Conservation (phyloP, 1,140 invertebrate genomes). For the Eubasilissa regina region DNA sequence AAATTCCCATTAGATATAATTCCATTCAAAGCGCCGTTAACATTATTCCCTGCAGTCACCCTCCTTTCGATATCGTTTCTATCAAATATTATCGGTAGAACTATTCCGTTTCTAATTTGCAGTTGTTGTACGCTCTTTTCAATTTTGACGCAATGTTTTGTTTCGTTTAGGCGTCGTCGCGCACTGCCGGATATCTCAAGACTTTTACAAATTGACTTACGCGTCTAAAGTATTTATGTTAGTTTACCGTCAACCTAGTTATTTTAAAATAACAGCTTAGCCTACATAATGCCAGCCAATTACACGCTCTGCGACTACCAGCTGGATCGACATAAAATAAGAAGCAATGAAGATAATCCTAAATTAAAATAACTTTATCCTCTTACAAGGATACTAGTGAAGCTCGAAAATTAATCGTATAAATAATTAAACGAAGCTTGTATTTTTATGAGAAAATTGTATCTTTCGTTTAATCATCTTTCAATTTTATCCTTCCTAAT, state of each 20-base stretch:
- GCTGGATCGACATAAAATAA: slow-evolving; percentile 32
- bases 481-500: too few relatives aligned
- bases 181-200: slow-evolving; percentile 20
- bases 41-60: too few relatives aligned
- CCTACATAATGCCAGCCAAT: slow-evolving; percentile 33
- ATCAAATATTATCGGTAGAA: too few relatives aligned
- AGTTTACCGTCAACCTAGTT: slow-evolving; percentile 35
- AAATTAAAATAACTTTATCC: slow-evolving; percentile 28
- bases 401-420: slow-evolving; percentile 1
- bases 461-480: not conserved
- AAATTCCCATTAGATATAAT: too few relatives aligned
- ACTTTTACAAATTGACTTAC: slow-evolving; percentile 38
- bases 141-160: slow-evolving; percentile 18
- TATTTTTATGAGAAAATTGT: slow-evolving; percentile 26
- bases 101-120: too few relatives aligned
- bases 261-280: slow-evolving; percentile 44
- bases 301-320: slow-evolving; percentile 30
- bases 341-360: slow-evolving; percentile 19
- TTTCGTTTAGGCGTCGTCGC: slow-evolving; percentile 5
- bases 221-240: slow-evolving; percentile 33
- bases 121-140: not conserved
- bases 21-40: too few relatives aligned
- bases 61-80: too few relatives aligned
- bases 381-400: slow-evolving; percentile 12
- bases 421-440: slow-evolving; percentile 1